Conservation (phyloP, 2,113 vertebrate genomes). For the Poecile atricapillus region DNA sequence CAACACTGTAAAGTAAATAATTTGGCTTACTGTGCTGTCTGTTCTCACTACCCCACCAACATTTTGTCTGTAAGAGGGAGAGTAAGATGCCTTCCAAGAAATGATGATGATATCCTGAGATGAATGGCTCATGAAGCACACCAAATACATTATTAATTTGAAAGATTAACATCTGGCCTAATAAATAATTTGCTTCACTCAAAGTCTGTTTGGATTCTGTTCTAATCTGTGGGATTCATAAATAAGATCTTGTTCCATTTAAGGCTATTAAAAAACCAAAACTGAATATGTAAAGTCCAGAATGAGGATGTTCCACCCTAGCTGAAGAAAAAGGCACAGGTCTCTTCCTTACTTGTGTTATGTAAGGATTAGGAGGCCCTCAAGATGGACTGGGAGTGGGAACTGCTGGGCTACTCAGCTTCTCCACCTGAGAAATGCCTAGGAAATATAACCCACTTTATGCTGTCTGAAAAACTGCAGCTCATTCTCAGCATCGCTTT, state of each 20-base stretch:
- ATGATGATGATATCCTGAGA: background rate
- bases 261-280: background rate
- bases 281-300: accelerated
- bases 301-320: background rate
- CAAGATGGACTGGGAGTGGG: background rate
- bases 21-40: background rate
- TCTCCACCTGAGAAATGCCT: background rate
- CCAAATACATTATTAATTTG: background rate
- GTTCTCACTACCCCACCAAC: background rate
- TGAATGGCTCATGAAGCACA: background rate
- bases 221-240: background rate
- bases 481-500: background rate
- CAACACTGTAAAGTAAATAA: background rate
- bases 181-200: background rate
- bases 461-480: background rate
- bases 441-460: background rate
- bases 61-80: background rate
- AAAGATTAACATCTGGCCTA: background rate
- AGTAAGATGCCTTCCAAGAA: background rate
- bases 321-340: background rate
- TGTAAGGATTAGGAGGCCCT: background rate
- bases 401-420: background rate
- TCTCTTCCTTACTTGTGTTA: background rate
- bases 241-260: background rate
- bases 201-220: background rate